phyloP scores from a whole-genome alignment of 53 echinoderm and acorn worm genomes.

The Actinopyga echinites region DNA sequence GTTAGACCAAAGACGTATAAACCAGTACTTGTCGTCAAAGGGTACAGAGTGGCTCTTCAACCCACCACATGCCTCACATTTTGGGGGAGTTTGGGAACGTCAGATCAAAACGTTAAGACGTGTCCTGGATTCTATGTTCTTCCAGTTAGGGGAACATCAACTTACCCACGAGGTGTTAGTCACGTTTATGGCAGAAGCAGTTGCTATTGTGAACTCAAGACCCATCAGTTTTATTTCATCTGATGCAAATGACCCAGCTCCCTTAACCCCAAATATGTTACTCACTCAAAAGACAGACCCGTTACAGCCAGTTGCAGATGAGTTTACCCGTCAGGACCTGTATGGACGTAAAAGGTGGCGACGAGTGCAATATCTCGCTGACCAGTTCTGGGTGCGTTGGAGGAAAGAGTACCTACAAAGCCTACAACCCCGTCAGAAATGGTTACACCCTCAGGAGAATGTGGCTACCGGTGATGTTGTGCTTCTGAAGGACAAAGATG shows the following conservation, averaged over 20 bases:
- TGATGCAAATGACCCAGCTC: slow-evolving; percentile 50
- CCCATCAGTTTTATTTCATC: slow-evolving; percentile 48
- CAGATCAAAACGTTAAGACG: slow-evolving; percentile 38
- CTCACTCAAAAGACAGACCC: slow-evolving; percentile 42
- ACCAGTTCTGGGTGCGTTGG: slow-evolving; percentile 63
- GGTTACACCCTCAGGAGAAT: neutral
- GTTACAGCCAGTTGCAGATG: slow-evolving; percentile 29
- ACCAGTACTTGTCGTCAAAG: slow-evolving; percentile 23
- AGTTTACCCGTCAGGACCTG: slow-evolving; percentile 47
- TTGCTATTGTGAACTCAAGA: slow-evolving; percentile 43
- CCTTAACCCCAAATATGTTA: slow-evolving; percentile 50
- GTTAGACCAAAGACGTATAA: neutral
- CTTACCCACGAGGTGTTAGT: slow-evolving; percentile 52
- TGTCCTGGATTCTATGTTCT: slow-evolving; percentile 55
- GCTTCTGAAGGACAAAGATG: slow-evolving; percentile 40
- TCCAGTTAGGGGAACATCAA: slow-evolving; percentile 50
- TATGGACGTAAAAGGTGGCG: slow-evolving; percentile 60
- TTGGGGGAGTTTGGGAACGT: slow-evolving; percentile 60
- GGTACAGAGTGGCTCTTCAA: slow-evolving; percentile 55
- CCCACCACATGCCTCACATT: slow-evolving; percentile 59
- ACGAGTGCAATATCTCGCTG: slow-evolving; percentile 48
- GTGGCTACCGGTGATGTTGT: slow-evolving; percentile 48
- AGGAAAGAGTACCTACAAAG: slow-evolving; percentile 58
- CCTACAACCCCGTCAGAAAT: slow-evolving; percentile 53
- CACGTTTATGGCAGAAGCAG: slow-evolving; percentile 61